Percentiles rank a stretch among this genome's conserved stretches.
Evolutionary conservation across 2,888 invertebrate species (phyloP).

Genomic region (Anthrax anthrax): DNA sequence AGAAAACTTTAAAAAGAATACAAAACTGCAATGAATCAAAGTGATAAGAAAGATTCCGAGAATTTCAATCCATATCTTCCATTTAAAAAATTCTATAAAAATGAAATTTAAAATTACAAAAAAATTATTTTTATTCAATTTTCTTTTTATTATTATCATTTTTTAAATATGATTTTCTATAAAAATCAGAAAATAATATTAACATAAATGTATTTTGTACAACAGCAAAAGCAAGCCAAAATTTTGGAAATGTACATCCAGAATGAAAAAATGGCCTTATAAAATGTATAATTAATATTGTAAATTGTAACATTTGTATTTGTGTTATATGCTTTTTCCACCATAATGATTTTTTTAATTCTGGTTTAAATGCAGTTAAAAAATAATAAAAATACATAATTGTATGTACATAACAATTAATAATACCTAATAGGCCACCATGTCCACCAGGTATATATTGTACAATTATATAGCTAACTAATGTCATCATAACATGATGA

Average conservation of each 20-base stretch:
- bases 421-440: constrained; percentile 44
- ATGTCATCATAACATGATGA: constrained; percentile 56
- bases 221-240: constrained; percentile 39
- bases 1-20: no score
- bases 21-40: no score
- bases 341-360: constrained; percentile 55
- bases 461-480: constrained; percentile 41
- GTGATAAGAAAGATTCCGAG: no score
- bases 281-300: constrained; percentile 43
- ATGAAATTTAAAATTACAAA: constrained; percentile 36
- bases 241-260: constrained; percentile 43
- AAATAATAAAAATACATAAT: constrained; percentile 77
- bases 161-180: constrained; percentile 44
- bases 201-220: constrained; percentile 54
- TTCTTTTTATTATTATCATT: constrained; percentile 14
- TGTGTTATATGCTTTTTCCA: constrained; percentile 80
- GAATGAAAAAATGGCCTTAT: constrained; percentile 32
- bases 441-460: constrained; percentile 53
- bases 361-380: constrained; percentile 54
- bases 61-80: no score
- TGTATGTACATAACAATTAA: constrained; percentile 62
- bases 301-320: constrained; percentile 65
- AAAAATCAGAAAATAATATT: constrained; percentile 51
- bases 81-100: neutral
- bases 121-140: constrained; percentile 36